Conservation (phyloP, 2,797 vertebrate species). For the Acomys russatus region DNA sequence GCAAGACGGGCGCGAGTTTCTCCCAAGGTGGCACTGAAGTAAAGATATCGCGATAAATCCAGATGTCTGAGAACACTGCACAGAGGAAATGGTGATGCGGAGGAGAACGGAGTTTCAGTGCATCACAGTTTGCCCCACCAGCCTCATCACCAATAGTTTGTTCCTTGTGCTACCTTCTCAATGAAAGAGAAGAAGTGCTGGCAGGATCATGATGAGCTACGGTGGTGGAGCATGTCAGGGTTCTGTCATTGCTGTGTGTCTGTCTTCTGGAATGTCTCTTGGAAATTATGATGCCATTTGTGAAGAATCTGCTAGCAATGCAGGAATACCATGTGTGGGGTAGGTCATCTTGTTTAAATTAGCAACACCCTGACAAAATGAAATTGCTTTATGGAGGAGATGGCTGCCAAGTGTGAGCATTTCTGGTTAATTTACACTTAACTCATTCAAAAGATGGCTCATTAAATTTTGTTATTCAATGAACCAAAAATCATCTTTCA, state of each 20-base stretch:
- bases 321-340: conserved; percentile 72
- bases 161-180: conserved; percentile 47
- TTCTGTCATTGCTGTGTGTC: conserved; percentile 57
- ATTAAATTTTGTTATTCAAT: conserved; percentile 74
- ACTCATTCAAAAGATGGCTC: conserved; percentile 75
- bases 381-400: conserved; percentile 69
- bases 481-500: conserved; percentile 69
- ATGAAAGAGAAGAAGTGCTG: not conserved
- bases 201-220: not conserved
- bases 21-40: conserved; percentile 30
- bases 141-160: not conserved
- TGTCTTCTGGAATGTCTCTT: conserved; percentile 72
- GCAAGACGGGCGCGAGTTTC: conserved; percentile 49
- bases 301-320: conserved; percentile 73
- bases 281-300: conserved; percentile 76
- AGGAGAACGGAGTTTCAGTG: not conserved
- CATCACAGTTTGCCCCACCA: not conserved
- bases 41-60: conserved; percentile 51
- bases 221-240: conserved; percentile 11
- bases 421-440: conserved; percentile 81
- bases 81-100: not conserved
- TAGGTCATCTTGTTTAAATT: conserved; percentile 83
- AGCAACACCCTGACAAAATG: conserved; percentile 73
- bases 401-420: conserved; percentile 56
- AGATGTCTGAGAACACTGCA: not conserved